Conservation (phyloP, 2,888 invertebrate species). For the Plebejus argus region DNA sequence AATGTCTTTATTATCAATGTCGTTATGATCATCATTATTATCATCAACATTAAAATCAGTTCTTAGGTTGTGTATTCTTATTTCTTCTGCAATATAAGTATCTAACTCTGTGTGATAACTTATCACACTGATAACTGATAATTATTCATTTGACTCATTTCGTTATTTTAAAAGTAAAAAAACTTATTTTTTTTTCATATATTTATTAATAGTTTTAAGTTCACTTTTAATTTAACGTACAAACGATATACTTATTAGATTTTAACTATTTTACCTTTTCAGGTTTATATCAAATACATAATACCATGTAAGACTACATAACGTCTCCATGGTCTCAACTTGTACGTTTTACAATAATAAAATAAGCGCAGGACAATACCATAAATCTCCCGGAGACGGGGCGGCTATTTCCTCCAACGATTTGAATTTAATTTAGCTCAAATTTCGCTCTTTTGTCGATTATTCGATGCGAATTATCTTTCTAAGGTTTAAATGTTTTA, state of each 20-base stretch:
- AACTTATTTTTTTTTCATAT: too few relatives aligned
- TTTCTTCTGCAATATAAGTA: too few relatives aligned
- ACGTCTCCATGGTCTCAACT: not conserved
- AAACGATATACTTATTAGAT: too few relatives aligned
- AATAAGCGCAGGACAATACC: conserved; percentile 80
- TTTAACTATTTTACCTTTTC: too few relatives aligned
- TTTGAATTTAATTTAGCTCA: conserved; percentile 78
- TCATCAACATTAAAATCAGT: not conserved
- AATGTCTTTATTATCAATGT: not conserved
- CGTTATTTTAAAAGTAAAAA: too few relatives aligned
- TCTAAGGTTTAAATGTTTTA: not conserved
- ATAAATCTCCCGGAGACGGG: conserved; percentile 77
- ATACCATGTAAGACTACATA: not conserved
- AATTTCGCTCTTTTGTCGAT: conserved; percentile 34
- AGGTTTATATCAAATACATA: too few relatives aligned
- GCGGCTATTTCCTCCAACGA: conserved; percentile 78
- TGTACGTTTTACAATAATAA: conserved; percentile 72
- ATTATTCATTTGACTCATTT: too few relatives aligned
- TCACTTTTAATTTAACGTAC: too few relatives aligned
- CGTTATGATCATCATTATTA: not conserved
- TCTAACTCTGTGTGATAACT: too few relatives aligned
- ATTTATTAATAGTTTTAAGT: too few relatives aligned
- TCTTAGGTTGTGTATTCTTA: too few relatives aligned
- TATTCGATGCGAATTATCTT: conserved; percentile 23
- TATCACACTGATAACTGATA: too few relatives aligned